Conservation (phyloP, 1,140 invertebrate genomes). For the Lucilia sericata region DNA sequence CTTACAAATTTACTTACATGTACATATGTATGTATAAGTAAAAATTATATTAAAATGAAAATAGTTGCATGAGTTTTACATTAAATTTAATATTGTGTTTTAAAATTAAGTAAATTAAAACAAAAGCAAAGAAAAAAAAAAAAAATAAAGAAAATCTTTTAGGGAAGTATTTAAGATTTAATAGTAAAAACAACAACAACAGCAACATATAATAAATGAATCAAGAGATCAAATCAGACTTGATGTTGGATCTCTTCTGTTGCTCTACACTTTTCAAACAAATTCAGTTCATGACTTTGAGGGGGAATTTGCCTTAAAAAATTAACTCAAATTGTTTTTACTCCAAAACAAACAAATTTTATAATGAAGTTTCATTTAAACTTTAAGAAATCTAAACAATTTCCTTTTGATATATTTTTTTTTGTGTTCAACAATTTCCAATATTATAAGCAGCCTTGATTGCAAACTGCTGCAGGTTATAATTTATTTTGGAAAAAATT, state of each 20-base stretch:
- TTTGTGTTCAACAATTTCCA: neutral
- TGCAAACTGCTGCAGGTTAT: no score
- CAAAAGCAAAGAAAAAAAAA: neutral
- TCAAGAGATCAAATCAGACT: neutral
- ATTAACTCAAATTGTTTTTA: neutral
- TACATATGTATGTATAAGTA: no score
- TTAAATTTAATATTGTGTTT: constrained; percentile 3
- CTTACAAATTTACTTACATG: no score
- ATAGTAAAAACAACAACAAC: neutral
- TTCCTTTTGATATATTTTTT: neutral
- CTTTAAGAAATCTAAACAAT: neutral
- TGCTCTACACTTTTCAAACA: neutral
- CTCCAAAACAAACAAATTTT: neutral
- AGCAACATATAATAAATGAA: neutral
- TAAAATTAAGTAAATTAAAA: neutral
- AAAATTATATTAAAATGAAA: neutral
- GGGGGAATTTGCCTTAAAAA: neutral
- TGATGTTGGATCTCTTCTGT: neutral
- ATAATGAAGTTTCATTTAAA: neutral
- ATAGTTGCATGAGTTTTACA: constrained; percentile 11
- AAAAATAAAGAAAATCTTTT: neutral
- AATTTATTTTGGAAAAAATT: no score
- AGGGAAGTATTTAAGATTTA: constrained; percentile 6
- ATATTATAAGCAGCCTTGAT: no score
- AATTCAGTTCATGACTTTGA: neutral